A percentile compares a stretch with the other conserved stretches of the same genome.
Conservation (phyloP, 2,888 invertebrate species). For the Lingula anatina region DNA sequence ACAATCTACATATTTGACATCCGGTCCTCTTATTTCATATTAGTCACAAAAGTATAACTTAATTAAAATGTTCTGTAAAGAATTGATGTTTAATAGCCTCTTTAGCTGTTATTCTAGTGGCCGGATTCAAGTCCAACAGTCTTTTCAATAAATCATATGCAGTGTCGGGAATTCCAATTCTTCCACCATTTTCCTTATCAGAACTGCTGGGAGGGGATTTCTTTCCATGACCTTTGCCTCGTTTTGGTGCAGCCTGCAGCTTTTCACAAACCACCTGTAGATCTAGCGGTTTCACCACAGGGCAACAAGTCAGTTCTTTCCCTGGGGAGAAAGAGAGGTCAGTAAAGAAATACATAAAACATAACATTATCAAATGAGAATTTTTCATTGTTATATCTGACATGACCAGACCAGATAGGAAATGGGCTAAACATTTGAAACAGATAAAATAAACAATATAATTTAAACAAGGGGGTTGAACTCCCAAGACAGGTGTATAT, state of each 20-base stretch:
- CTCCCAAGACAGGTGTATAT: too few species aligned
- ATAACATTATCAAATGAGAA: background rate
- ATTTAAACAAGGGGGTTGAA: too few species aligned
- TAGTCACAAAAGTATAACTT: too few species aligned
- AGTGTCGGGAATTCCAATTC: slow-evolving; percentile 56
- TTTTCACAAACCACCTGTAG: slow-evolving; percentile 48
- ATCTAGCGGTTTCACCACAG: slow-evolving; percentile 35
- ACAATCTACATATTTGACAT: too few species aligned
- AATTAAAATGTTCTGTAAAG: too few species aligned
- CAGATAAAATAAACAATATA: too few species aligned
- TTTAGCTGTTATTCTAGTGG: slow-evolving; percentile 67
- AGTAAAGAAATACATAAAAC: background rate
- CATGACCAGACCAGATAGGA: too few species aligned
- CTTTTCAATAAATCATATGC: slow-evolving; percentile 70
- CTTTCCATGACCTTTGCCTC: slow-evolving; percentile 7
- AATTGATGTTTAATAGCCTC: slow-evolving; percentile 74
- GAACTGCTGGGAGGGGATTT: background rate
- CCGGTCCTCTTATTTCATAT: too few species aligned
- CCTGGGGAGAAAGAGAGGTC: slow-evolving; percentile 23
- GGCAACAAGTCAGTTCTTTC: slow-evolving; percentile 33
- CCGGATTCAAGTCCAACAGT: slow-evolving; percentile 75
- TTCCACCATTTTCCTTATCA: slow-evolving; percentile 10
- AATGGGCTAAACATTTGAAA: too few species aligned
- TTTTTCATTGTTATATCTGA: too few species aligned
- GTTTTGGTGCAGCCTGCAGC: slow-evolving; percentile 27